Percentiles rank a stretch among this genome's conserved stretches.
Conservation (phyloP, 2,888 invertebrate genomes). For the Melanostoma scalare region DNA sequence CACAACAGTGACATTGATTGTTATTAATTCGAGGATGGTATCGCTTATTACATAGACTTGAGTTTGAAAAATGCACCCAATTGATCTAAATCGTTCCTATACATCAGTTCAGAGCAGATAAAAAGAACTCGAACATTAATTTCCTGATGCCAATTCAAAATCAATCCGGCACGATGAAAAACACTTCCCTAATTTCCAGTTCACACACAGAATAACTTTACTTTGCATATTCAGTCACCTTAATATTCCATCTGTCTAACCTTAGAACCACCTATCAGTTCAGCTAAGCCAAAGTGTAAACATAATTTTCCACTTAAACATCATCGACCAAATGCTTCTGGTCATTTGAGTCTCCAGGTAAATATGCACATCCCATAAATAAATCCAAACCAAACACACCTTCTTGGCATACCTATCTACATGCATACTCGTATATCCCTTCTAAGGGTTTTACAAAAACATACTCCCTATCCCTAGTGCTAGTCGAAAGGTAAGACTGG, state of each 20-base stretch:
- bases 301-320: slow-evolving; percentile 68
- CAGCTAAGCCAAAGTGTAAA: slow-evolving; percentile 37
- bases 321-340: slow-evolving; percentile 56
- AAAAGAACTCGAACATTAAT: too few relatives aligned
- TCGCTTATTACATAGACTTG: too few relatives aligned
- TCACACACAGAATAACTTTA: background rate
- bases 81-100: too few relatives aligned
- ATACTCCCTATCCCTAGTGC: background rate
- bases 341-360: slow-evolving; percentile 43
- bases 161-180: too few relatives aligned
- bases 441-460: background rate
- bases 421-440: background rate
- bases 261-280: slow-evolving; percentile 29
- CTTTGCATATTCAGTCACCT: slow-evolving; percentile 23
- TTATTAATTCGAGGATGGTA: too few relatives aligned
- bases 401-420: slow-evolving; percentile 4
- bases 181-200: too few relatives aligned
- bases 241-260: slow-evolving; percentile 15
- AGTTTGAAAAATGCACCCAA: too few relatives aligned
- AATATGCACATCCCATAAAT: slow-evolving; percentile 19
- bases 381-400: slow-evolving; percentile 27
- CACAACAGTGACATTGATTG: too few relatives aligned
- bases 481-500: slow-evolving; percentile 22
- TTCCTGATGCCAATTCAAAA: too few relatives aligned
- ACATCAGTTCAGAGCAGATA: too few relatives aligned